Base-by-base conservation (phyloP, 2,888 invertebrate genomes). In the Conchocele bisecta region DNA sequence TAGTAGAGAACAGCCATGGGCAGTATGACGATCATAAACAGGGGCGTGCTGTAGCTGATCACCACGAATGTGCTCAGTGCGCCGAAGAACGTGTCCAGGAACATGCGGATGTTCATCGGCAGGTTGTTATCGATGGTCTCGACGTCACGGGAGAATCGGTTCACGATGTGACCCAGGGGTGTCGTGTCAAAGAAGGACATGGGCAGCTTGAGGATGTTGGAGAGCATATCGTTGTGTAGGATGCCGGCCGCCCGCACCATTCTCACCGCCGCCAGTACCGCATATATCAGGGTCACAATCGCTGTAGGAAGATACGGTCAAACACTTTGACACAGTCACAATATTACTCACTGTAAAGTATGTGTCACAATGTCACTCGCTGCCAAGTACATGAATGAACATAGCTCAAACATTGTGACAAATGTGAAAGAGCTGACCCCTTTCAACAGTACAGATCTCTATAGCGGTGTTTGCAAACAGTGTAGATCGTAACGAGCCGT, bases 111-210 rank as follows among this genome's bases (percentile, higher is more conserved):
- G 33, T 80, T 77, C 56, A 46, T 61, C 0, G 84, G 83, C 15
- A 88, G 61, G 20, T 65, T 82, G 64, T 81, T 85, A 76, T 88
- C 88, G 7, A 88, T 75, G 0, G 79, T 79, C 53, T 87, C 87
- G 3, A 86, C 79, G 56, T 88, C 88, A 20, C 82, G 63, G 6
- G 87, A 85, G 77, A 88, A 88, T 24, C 82, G 75, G 81, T 91
- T 92, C 28, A 92, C 81, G 39, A 92, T 89, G 28, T 92, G 83
- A 4, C 92, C 92, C 13, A 90, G 76, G 3, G 92, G 92, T 9
- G 91, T 91, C 0, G 91, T 91, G 71, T 90, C 90, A 63, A 90
- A 91, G 82, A 91, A 91, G 1, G 83, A 75, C 87, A 91, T 88
- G 0, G 89, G 88, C 7, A 86, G 77, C 28, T 82, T 81, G 66